Percentiles rank a stretch among this genome's conserved stretches.
Evolutionary conservation across 2,888 invertebrate genomes (phyloP).

Genomic region (Lydus trimaculatus): DNA sequence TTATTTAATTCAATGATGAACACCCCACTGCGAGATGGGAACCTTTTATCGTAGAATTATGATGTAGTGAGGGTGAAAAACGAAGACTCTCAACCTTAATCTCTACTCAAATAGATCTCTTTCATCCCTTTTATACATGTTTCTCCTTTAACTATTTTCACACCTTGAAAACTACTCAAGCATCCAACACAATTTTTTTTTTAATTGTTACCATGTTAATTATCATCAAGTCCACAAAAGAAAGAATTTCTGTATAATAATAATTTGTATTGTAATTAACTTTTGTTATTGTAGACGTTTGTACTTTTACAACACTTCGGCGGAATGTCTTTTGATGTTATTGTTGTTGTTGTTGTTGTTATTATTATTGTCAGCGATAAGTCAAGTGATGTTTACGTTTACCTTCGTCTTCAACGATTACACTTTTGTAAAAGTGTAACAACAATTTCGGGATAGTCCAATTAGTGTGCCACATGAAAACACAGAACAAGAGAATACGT

Average conservation of each 20-base stretch:
- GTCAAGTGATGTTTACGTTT: background rate
- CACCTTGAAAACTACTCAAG: background rate
- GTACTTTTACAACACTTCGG: background rate
- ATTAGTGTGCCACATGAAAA: constrained; percentile 32
- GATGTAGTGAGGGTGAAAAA: constrained; percentile 29
- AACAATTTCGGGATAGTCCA: constrained; percentile 31
- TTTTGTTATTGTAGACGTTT: background rate
- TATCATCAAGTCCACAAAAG: background rate
- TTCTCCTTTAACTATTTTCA: background rate
- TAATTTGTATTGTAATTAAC: background rate
- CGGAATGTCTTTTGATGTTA: background rate
- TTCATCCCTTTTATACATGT: background rate
- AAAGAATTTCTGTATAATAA: background rate
- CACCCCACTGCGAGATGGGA: constrained; percentile 20
- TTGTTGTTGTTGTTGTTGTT: background rate
- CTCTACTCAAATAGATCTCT: background rate
- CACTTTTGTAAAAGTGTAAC: constrained; percentile 27
- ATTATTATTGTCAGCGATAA: background rate
- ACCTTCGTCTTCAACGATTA: constrained; percentile 10
- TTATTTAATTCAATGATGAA: constrained; percentile 47
- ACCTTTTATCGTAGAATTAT: constrained; percentile 35
- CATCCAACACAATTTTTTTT: background rate
- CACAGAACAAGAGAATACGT: constrained; percentile 1
- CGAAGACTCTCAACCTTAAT: background rate
- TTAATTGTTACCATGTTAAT: background rate